Evolutionary conservation across 2,888 invertebrate species (phyloP).

Genomic region (Zelleria hepariella): DNA sequence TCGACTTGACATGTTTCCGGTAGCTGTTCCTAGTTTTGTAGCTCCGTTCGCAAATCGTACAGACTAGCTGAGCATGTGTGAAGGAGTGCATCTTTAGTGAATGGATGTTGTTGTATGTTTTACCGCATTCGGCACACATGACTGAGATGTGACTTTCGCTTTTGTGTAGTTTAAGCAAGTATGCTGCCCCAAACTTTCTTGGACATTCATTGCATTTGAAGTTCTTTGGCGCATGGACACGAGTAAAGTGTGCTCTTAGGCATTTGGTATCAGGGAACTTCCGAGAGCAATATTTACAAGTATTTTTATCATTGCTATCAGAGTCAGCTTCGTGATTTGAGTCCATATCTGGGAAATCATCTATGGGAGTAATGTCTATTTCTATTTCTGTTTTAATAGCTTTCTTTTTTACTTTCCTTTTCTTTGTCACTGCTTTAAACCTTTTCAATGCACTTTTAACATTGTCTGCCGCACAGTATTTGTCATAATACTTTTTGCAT

Average conservation of each 20-base stretch:
- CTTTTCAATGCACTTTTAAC: neutral
- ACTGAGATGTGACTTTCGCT: slow-evolving; percentile 18
- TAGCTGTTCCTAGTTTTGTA: slow-evolving; percentile 25
- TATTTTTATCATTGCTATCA: neutral
- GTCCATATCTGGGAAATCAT: neutral
- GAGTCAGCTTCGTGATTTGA: neutral
- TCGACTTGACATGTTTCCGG: slow-evolving; percentile 21
- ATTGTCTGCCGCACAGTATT: neutral
- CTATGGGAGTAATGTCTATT: neutral
- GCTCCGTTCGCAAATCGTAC: slow-evolving; percentile 27
- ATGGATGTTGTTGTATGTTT: slow-evolving; percentile 20
- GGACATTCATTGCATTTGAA: slow-evolving; percentile 24
- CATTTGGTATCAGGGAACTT: slow-evolving; percentile 15
- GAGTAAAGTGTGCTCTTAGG: slow-evolving; percentile 23
- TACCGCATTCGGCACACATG: slow-evolving; percentile 30
- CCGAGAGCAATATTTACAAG: slow-evolving; percentile 24
- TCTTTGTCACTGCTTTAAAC: neutral
- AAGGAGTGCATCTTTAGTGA: slow-evolving; percentile 24
- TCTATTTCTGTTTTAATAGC: slow-evolving; percentile 9
- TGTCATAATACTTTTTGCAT: slow-evolving; percentile 2
- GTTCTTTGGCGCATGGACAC: slow-evolving; percentile 27
- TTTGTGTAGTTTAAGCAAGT: slow-evolving; percentile 21
- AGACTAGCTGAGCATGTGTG: slow-evolving; percentile 20
- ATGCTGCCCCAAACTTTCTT: slow-evolving; percentile 20
- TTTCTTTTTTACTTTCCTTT: slow-evolving; percentile 9